Evolutionary conservation across 2,113 vertebrate species (phyloP).

Genomic region (Nesoenas mayeri): DNA sequence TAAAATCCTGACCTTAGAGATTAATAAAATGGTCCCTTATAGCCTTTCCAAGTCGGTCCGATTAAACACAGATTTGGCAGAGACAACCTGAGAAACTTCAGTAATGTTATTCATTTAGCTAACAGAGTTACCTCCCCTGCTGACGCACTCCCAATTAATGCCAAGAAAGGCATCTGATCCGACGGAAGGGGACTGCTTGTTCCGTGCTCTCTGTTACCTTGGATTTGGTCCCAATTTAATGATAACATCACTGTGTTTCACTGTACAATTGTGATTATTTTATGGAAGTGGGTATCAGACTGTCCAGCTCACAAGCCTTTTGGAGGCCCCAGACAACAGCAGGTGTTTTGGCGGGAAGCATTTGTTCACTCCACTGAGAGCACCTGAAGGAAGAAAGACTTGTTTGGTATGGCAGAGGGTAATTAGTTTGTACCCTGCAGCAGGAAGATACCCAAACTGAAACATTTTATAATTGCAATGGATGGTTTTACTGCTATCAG

Average conservation of each 20-base stretch:
- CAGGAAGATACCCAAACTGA: neutral
- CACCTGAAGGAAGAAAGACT: neutral
- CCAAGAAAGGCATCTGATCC: slow-evolving; percentile 63
- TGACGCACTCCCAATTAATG: slow-evolving; percentile 60
- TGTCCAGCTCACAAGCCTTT: neutral
- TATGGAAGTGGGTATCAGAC: neutral
- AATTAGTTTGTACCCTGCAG: slow-evolving; percentile 10
- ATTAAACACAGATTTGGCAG: slow-evolving; percentile 60
- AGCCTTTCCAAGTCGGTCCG: slow-evolving; percentile 28
- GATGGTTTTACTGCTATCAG: rapidly evolving
- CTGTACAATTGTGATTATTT: neutral
- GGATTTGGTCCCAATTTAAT: slow-evolving; percentile 33
- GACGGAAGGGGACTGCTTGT: slow-evolving; percentile 39
- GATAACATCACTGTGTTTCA: slow-evolving; percentile 20
- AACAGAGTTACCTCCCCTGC: slow-evolving; percentile 50
- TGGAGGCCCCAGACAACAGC: rapidly evolving
- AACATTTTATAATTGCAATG: neutral
- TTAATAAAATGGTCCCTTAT: slow-evolving; percentile 53
- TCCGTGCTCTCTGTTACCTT: slow-evolving; percentile 9
- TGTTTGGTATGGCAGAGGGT: neutral
- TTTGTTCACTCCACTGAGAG: neutral
- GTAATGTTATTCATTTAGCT: slow-evolving; percentile 50
- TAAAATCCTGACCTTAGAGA: slow-evolving; percentile 50
- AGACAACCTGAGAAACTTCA: slow-evolving; percentile 47
- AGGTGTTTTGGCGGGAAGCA: neutral